These are phyloP conservation scores for Siniperca scherzeri DNA, from an alignment of 2,797 vertebrate species.

Conservation along the genomic window DNA sequence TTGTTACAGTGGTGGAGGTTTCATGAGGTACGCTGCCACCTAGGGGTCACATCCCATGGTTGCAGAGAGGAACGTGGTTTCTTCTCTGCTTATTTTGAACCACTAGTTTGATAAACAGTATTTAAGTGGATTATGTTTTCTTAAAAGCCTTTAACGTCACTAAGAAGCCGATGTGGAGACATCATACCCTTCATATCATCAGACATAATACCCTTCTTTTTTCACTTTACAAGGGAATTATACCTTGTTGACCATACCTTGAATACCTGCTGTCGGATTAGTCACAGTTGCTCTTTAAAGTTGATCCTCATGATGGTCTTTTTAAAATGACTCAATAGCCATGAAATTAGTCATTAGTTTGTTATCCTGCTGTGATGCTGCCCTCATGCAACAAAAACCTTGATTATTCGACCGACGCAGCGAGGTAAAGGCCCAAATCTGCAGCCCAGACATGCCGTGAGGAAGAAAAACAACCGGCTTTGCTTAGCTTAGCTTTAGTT, in stretches of 20 bases:
- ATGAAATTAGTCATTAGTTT: conserved; percentile 84
- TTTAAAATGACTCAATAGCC: conserved; percentile 79
- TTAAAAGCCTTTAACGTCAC: conserved; percentile 15
- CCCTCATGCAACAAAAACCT: conserved; percentile 71
- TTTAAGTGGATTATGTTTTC: conserved; percentile 30
- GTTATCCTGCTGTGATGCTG: conserved; percentile 75
- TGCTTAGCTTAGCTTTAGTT: conserved; percentile 65
- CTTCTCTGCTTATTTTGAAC: conserved; percentile 23
- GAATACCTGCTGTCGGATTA: conserved; percentile 60
- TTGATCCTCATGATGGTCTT: conserved; percentile 62
- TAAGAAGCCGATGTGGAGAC: neutral
- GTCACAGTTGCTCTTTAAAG: conserved; percentile 68
- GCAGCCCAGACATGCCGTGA: conserved; percentile 74
- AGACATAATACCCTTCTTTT: neutral
- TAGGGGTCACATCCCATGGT: conserved; percentile 74
- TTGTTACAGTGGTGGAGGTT: conserved; percentile 55
- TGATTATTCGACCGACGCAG: conserved; percentile 63
- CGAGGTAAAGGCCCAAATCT: conserved; percentile 74
- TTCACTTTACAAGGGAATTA: conserved; percentile 5
- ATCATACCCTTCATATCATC: neutral
- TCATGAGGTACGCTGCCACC: conserved; percentile 80
- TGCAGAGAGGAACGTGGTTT: conserved; percentile 69
- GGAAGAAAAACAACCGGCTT: conserved; percentile 72
- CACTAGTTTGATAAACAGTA: conserved; percentile 27
- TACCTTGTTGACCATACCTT: conserved; percentile 37